phyloP scores from a whole-genome alignment of 2,797 vertebrate species.

The Podarcis siculus region DNA sequence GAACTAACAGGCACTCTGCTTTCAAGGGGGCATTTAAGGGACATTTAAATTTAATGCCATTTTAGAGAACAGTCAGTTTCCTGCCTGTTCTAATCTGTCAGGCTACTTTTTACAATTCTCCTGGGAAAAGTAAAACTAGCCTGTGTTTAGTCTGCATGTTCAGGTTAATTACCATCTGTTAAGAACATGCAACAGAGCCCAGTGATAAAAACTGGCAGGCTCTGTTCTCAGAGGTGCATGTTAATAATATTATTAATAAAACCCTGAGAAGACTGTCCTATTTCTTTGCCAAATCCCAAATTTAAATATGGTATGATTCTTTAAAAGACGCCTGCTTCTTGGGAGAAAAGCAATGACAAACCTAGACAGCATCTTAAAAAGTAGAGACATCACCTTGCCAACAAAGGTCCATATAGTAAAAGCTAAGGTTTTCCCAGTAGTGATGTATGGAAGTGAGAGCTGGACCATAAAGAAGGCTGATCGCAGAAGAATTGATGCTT shows the following conservation, averaged over 20 bases:
- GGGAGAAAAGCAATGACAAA: too few relatives aligned
- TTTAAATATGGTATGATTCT: not conserved
- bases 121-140: conserved; percentile 10
- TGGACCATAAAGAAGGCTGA: too few relatives aligned
- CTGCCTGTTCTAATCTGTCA: conserved; percentile 1
- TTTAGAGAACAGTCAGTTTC: conserved; percentile 4
- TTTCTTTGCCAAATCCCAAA: conserved; percentile 8
- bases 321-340: too few relatives aligned
- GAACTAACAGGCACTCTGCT: not conserved
- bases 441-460: too few relatives aligned
- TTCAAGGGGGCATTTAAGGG: not conserved
- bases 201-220: not conserved
- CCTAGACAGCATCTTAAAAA: too few relatives aligned
- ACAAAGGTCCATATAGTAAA: too few relatives aligned
- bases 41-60: not conserved
- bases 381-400: too few relatives aligned
- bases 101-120: not conserved
- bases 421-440: too few relatives aligned
- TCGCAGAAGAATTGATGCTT: too few relatives aligned
- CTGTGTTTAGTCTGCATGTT: not conserved
- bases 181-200: not conserved
- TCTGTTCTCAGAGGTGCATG: not conserved
- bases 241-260: not conserved
- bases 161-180: conserved; percentile 9
- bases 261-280: not conserved